phyloP scores from a whole-genome alignment of 2,888 invertebrate species.

The Dione vanillae region DNA sequence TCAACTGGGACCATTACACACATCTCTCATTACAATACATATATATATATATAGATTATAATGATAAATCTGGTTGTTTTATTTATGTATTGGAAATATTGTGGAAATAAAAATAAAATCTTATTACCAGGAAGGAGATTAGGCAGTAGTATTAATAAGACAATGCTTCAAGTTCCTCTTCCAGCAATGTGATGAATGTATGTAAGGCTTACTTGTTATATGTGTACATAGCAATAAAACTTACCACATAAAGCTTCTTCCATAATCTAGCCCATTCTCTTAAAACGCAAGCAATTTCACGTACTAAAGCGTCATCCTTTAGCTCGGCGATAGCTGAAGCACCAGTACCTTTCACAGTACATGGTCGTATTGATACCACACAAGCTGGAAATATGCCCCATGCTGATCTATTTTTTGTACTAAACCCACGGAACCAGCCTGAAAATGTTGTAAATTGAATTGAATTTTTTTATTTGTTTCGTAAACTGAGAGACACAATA shows the following conservation, averaged over 20 bases:
- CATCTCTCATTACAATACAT: no score
- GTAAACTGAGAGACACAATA: no score
- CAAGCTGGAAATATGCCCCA: slow-evolving; percentile 84
- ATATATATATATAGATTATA: no score
- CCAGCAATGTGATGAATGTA: no score
- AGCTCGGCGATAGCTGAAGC: slow-evolving; percentile 93
- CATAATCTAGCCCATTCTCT: slow-evolving; percentile 97
- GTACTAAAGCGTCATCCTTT: slow-evolving; percentile 94
- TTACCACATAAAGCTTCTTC: slow-evolving; percentile 96
- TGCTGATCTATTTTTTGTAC: slow-evolving; percentile 86
- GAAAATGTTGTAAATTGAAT: slow-evolving; percentile 51
- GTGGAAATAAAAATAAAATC: no score
- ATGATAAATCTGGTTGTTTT: no score
- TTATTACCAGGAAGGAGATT: no score
- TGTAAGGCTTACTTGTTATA: not conserved
- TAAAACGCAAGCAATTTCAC: slow-evolving; percentile 95
- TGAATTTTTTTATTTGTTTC: not conserved
- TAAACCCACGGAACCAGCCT: slow-evolving; percentile 95
- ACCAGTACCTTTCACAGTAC: slow-evolving; percentile 90
- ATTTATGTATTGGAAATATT: no score
- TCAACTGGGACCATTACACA: no score
- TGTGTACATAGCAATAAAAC: slow-evolving; percentile 52
- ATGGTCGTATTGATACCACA: slow-evolving; percentile 92
- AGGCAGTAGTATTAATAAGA: no score
- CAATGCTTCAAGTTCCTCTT: no score